Evolutionary conservation across 64 coral and sea anemone genomes (phyloP).

Genomic region (Pocillopora verrucosa): DNA sequence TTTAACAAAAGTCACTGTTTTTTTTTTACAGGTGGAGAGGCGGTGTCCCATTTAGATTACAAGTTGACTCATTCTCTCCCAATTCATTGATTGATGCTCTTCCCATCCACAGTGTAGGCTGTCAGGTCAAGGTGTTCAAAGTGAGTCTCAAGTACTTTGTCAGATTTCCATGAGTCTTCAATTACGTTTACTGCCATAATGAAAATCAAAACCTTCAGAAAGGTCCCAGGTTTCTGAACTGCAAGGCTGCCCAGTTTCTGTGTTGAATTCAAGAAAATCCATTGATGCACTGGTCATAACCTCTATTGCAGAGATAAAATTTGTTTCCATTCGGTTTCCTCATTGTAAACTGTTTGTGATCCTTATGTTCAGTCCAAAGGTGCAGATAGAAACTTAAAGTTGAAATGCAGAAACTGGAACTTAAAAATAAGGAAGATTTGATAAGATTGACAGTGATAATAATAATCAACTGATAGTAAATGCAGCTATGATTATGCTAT

Average conservation of each 20-base stretch:
- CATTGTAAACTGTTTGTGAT: not conserved
- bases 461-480: too few relatives aligned
- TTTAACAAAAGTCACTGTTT: not conserved
- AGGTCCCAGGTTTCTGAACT: too few relatives aligned
- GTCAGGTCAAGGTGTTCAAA: conserved; percentile 96
- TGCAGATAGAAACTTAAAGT: conserved; percentile 94
- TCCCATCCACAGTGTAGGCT: conserved; percentile 61
- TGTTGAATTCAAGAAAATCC: too few relatives aligned
- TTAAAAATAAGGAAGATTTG: conserved; percentile 86
- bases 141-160: conserved; percentile 28
- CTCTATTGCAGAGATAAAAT: not conserved
- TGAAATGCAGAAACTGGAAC: conserved; percentile 92
- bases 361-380: conserved; percentile 80
- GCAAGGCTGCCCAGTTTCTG: too few relatives aligned
- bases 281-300: not conserved
- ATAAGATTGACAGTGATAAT: conserved; percentile 34
- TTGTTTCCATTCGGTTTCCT: not conserved
- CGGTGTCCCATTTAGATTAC: conserved; percentile 86
- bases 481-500: too few relatives aligned
- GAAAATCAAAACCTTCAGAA: too few relatives aligned
- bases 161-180: not conserved
- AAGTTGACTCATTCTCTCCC: conserved; percentile 72
- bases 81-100: conserved; percentile 59
- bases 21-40: conserved; percentile 80
- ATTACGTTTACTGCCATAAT: too few relatives aligned